Conservation (phyloP, 2,888 invertebrate genomes). For the Pachliopta kotzebuea region DNA sequence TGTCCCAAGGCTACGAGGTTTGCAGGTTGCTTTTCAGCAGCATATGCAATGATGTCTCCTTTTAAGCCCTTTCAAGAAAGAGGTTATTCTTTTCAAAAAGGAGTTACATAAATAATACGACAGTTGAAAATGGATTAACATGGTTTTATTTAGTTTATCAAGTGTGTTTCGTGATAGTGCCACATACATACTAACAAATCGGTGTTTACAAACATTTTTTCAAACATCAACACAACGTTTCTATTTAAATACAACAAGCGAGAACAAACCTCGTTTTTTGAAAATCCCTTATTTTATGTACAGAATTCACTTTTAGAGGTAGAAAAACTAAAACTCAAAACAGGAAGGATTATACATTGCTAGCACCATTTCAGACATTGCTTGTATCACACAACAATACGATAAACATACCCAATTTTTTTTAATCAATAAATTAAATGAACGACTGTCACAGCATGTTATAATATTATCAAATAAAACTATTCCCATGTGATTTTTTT, state of each 20-base stretch:
- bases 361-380: slow-evolving; percentile 37
- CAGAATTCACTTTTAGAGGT: slow-evolving; percentile 17
- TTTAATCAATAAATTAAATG: slow-evolving; percentile 38
- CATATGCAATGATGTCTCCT: too few relatives aligned
- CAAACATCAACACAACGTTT: slow-evolving; percentile 57
- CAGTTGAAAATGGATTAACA: slow-evolving; percentile 60
- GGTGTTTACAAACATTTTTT: slow-evolving; percentile 60
- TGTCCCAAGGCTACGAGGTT: too few relatives aligned
- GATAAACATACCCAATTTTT: slow-evolving; percentile 34
- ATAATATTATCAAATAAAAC: slow-evolving; percentile 18
- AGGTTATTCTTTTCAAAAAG: background rate
- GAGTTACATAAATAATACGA: slow-evolving; percentile 20
- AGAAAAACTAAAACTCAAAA: slow-evolving; percentile 22
- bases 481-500: background rate
- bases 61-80: too few relatives aligned
- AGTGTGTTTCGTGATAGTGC: slow-evolving; percentile 74
- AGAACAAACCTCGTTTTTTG: slow-evolving; percentile 36
- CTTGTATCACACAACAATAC: slow-evolving; percentile 36
- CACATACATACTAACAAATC: slow-evolving; percentile 65
- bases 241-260: slow-evolving; percentile 47
- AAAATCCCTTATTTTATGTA: slow-evolving; percentile 26
- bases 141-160: slow-evolving; percentile 76
- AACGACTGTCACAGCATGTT: slow-evolving; percentile 30
- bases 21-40: too few relatives aligned
- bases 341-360: slow-evolving; percentile 21